Evolutionary conservation across 1,140 invertebrate species (phyloP).

Genomic region (Aphidius ervi): DNA sequence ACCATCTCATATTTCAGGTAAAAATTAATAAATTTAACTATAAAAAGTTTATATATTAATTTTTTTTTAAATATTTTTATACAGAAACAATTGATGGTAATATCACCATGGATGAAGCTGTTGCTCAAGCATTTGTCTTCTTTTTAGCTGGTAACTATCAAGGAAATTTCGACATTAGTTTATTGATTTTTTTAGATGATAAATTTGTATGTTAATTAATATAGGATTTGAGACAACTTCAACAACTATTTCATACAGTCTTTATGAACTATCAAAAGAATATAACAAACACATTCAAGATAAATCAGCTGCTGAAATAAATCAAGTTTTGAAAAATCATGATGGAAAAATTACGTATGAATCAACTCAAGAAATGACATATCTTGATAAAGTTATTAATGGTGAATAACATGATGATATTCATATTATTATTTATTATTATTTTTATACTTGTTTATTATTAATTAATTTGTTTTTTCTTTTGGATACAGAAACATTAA

Average conservation of each 20-base stretch:
- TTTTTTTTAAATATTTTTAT: no score
- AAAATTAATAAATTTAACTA: no score
- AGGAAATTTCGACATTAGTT: no score
- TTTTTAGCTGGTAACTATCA: conserved; percentile 33
- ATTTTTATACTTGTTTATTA: no score
- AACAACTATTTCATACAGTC: conserved; percentile 27
- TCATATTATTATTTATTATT: no score
- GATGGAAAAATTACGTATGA: conserved; percentile 14
- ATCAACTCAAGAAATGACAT: conserved; percentile 26
- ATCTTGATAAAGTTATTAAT: conserved; percentile 31
- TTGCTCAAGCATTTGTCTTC: conserved; percentile 34
- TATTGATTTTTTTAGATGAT: no score
- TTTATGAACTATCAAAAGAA: conserved; percentile 35
- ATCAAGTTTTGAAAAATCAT: conserved; percentile 22
- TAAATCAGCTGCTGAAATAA: conserved; percentile 29
- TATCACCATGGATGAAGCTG: conserved; percentile 25
- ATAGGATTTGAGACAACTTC: conserved; percentile 41
- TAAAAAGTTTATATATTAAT: no score
- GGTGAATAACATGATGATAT: not conserved
- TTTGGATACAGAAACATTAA: no score
- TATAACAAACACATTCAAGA: conserved; percentile 33
- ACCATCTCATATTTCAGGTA: no score
- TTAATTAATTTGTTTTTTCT: no score
- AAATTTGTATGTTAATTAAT: no score
- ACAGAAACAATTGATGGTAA: conserved; percentile 36